Evolutionary conservation across 2,113 vertebrate genomes (phyloP), one percentile per base, ranked within the genome.

Genomic region (Dermatemys mawii): DNA sequence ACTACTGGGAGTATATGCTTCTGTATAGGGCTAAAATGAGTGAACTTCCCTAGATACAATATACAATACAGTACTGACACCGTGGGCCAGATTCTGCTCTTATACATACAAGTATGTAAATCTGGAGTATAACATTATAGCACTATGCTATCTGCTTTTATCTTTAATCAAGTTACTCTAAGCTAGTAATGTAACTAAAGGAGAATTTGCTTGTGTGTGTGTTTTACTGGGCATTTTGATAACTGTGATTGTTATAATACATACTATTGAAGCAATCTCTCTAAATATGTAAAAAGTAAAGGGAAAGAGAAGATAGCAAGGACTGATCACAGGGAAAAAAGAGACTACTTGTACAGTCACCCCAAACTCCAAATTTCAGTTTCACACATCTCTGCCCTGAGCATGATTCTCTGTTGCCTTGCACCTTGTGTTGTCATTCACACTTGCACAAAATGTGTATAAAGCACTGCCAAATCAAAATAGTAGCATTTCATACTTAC

Each of bases 171-270:
- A n/a, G 81, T 89, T 95, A 32, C 78, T 84, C 93, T 90, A 22
- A 49, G 55, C 84, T 94, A 93, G 93, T 96, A 96, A 83, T 95
- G 92, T 95, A 94, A 93, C 90, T 80, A 82, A 86, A 93, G 32
- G 75, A 88, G 10, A 89, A 94, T 93, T 93, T 96, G 78, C 73
- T 90, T 95, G 88, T 75, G 46, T 3, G 1, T 54, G 73, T 84
- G 73, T 84, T 91, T 92, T 83, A 78, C 55, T 79, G 85, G 73
- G 14, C 60, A 53, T 94, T 95, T 94, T 90, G 90, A 88, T 81
- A 94, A 70, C 55, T 92, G 49, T 55, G 93, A 63, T 94, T 96
- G 83, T 96, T 95, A 93, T 73, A 91, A n/a, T 63, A 87, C 29
- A 48, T 38, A 21, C n/a, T 76, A 46, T 67, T 80, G 87, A 87